phyloP scores from a whole-genome alignment of 2,888 invertebrate species.

The Parnassius apollo region DNA sequence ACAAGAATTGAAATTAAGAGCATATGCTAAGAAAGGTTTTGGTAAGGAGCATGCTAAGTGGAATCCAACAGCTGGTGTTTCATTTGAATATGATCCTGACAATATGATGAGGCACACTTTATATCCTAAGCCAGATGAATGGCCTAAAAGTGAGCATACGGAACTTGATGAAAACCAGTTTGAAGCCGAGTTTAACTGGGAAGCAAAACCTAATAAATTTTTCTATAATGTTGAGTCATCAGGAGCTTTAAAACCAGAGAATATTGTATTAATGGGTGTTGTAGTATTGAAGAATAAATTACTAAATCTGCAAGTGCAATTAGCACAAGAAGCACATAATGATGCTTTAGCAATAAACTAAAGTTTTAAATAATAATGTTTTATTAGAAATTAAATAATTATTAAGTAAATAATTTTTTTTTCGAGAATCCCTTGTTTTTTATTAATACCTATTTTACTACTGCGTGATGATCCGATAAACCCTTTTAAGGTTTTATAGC shows the following conservation, averaged over 20 bases:
- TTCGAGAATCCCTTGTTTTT: no score
- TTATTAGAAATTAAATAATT: conserved; percentile 11
- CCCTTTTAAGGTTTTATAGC: no score
- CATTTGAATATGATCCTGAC: conserved; percentile 99
- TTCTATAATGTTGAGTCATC: conserved; percentile 98
- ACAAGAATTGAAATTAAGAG: conserved; percentile 95
- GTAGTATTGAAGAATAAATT: conserved; percentile 96
- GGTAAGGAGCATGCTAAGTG: conserved; percentile 99
- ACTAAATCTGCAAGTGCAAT: conserved; percentile 95
- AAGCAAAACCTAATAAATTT: conserved; percentile 97
- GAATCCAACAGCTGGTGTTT: conserved; percentile 99
- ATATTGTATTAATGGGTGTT: conserved; percentile 97
- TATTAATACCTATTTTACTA: no score
- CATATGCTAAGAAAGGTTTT: conserved; percentile 98
- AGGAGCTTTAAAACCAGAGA: conserved; percentile 97
- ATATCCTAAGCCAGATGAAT: conserved; percentile 97
- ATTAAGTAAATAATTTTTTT: background rate
- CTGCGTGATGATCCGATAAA: no score
- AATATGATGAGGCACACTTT: conserved; percentile 97
- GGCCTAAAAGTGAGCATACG: conserved; percentile 99
- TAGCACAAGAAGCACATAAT: conserved; percentile 92
- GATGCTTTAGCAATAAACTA: conserved; percentile 89
- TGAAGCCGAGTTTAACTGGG: conserved; percentile 96
- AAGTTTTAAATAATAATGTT: conserved; percentile 31
- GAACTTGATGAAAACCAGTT: conserved; percentile 95